Conservation (phyloP, 2,888 invertebrate species). For the Bruchidius siliquastri region DNA sequence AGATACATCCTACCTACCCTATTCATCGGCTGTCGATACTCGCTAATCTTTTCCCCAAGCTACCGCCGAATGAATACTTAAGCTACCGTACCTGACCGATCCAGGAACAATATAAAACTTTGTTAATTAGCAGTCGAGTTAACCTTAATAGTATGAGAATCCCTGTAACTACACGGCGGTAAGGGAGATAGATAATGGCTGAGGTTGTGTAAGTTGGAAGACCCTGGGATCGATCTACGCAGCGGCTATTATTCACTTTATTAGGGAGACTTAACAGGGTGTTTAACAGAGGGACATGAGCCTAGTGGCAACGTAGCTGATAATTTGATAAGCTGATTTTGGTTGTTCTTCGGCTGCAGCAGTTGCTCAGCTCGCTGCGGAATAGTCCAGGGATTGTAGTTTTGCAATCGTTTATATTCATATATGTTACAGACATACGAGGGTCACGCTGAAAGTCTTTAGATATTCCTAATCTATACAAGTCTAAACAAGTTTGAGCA, state of each 20-base stretch:
- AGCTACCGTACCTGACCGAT: background rate
- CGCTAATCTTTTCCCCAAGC: background rate
- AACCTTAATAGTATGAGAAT: constrained; percentile 7
- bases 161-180: constrained; percentile 4
- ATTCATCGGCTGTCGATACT: background rate
- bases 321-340: background rate
- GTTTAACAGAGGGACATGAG: background rate
- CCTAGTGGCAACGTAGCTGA: background rate
- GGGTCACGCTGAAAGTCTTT: too few species aligned
- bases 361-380: too few species aligned
- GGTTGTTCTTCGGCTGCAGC: background rate
- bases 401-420: too few species aligned
- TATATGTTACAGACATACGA: too few species aligned
- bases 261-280: background rate
- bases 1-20: background rate
- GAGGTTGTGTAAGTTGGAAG: background rate
- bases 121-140: constrained; percentile 8
- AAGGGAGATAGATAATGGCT: background rate
- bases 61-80: background rate
- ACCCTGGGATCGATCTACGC: background rate
- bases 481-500: too few species aligned
- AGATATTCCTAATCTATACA: too few species aligned
- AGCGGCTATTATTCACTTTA: background rate
- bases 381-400: too few species aligned
- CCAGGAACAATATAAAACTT: constrained; percentile 11